Evolutionary conservation across 2,113 vertebrate species (phyloP), one percentile per base, ranked within the genome.

Genomic region (Percina caprodes): DNA sequence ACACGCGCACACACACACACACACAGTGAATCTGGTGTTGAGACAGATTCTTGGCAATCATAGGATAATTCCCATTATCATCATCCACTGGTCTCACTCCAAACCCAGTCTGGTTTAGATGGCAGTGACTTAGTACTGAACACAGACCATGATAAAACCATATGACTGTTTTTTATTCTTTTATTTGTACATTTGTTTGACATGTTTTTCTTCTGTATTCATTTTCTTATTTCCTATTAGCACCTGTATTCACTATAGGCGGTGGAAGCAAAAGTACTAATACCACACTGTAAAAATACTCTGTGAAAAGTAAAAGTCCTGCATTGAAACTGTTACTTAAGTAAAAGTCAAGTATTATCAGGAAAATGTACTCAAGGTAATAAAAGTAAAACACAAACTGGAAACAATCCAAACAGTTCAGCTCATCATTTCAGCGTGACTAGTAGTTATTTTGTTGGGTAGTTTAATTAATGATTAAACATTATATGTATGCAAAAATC

Each of bases 41-140:
- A 18, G 86, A 76, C 87, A 86, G 75, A 82, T 83, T 80, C 86
- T 86, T 92, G 86, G 90, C 88, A 70, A 35, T 75, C 69, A 49
- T 30, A 1, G 15, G 60, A 79, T 11, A 2, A 74, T 88, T 87
- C 86, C 63, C 82, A 75, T 88, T 83, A 75, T 77, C 86, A 19
- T 74, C 56, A 69, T 52, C 33, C 24, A n/a, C 46, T 78, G 82
- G 79, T 71, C 35, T 77, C 66, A 14, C 19, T 84, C 77, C 69
- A 79, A 79, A 87, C 68, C 63, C 2, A 59, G 66, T 62, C 77
- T 79, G 82, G 65, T 86, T 87, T 24, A 14, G 60, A 60, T 51
- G 56, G 42, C 45, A 60, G 56, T 19, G 68, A 74, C 67, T 78
- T 16, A 39, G 71, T 19, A 15, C 71, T 51, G 48, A 33, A 26